Base-by-base conservation (phyloP, 2,888 invertebrate genomes). In the Ariolimax columbianus region DNA sequence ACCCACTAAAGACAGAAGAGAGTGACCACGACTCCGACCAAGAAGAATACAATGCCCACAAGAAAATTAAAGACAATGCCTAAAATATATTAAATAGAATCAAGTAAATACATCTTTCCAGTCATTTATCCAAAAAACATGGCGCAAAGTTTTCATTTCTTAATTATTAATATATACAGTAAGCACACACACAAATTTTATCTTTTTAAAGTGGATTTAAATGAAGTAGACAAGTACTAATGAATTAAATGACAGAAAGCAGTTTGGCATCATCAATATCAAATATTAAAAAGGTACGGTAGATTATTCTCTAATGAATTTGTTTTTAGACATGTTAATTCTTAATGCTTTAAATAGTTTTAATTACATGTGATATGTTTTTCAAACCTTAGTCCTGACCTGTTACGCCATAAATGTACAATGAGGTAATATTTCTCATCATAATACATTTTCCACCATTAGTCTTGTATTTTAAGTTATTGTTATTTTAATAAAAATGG, bases 11-110 rank as follows among this genome's bases (percentile, higher is more conserved):
- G 86, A 92, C 92, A 30, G 93, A 93, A 83, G 94, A 93, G 79
- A 92, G 92, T 84, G 93, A 93, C 81, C 91, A 91, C 79, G 93
- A 94, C 85, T 87, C 91, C 66, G 93, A 93, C 36, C 91, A 93
- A 19, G 93, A 93, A 85, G 93, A 94, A 87, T 93, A 91, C 88
- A 90, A 90, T 17, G 83, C 86, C 11, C 89, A 87, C 6, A 66
- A 63, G 51, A 88, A 87, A 79, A 83, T 43, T 51, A 87, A 82
- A 77, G 81, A 40, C 19, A 9, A 63, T 3, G 63, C 63, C 30
- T 9, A 63, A 7, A 63, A 63, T 3, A 30, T 1, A 63, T 30
- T 4, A 30, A 63, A 30, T 30, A 55, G 23, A 4, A 55, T 55
- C 26, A 14, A 23, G 23, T 3, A 55, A 55, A 23, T 3, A 19